Base-by-base conservation (phyloP, 2,888 invertebrate species). In the Yponomeuta malinellus region DNA sequence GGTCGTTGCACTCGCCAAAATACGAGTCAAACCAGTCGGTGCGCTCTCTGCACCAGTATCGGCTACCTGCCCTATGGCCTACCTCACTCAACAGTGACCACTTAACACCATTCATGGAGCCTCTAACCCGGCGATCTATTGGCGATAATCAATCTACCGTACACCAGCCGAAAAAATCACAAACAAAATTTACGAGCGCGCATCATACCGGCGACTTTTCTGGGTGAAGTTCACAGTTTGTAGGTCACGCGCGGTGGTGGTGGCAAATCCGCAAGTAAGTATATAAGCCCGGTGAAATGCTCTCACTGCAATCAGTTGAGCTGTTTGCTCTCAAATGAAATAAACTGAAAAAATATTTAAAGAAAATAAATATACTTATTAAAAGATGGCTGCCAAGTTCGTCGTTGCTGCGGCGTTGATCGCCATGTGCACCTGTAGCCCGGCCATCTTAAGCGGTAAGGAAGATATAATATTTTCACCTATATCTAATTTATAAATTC, bases 251-350 rank as follows among this genome's bases (percentile, higher is more conserved):
- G 78, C 67, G 79, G 78, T 74, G 73, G 81, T 80, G 81, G 84
- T 79, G 86, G 85, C 83, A 85, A 81, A 72, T 76, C 72, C 31
- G 75, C 74, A 73, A 73, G 74, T 75, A 74, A 74, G 82, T 91
- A 91, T 91, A 90, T 83, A 91, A 88, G 79, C 85, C 78, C 80
- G 83, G 89, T 88, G 91, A 91, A 91, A 91, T 90, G 86, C 91
- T 91, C 85, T 91, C 90, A 83, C 91, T 81, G 78, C 84, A 90
- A 89, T 85, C 89, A 90, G 81, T 89, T 83, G 71, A 82, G 72
- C 81, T 77, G 82, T 78, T 78, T 83, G 81, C 82, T 81, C 78
- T 83, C 80, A 74, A 76, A 78, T 75, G 71, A 77, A 75, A 76
- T 66, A 76, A 79, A 77, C 73, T 70, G 31, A 48, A 48, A 33